Evolutionary conservation across 2,797 vertebrate species (phyloP).

Genomic region (Ispidina lecontei): DNA sequence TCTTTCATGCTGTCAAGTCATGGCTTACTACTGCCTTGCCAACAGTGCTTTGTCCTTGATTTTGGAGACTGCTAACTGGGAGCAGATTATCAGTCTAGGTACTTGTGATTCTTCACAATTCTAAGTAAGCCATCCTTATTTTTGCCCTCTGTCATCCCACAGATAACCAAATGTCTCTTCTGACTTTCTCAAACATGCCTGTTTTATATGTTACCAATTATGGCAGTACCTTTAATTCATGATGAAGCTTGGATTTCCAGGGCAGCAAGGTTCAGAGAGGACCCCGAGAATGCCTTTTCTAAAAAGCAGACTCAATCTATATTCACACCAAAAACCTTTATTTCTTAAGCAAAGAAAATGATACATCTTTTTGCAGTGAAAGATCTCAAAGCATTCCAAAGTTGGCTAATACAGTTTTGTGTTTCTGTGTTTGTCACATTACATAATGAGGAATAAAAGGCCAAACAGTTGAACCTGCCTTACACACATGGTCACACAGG

Average conservation of each 20-base stretch:
- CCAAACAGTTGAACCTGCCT: not conserved
- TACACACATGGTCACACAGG: not conserved
- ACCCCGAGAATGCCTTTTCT: not conserved
- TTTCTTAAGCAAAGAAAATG: not conserved
- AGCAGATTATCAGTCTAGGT: not conserved
- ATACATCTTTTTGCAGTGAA: not conserved
- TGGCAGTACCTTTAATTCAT: not conserved
- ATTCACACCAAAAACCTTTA: not conserved
- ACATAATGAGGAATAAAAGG: not conserved
- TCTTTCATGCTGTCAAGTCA: not conserved
- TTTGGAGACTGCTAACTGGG: not conserved
- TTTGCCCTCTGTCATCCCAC: not conserved
- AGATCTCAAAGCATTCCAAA: not conserved
- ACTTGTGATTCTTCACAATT: not conserved
- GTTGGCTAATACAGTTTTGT: not conserved
- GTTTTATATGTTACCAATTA: not conserved
- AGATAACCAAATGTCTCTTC: not conserved
- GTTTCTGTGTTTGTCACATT: not conserved
- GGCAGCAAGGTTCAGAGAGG: not conserved
- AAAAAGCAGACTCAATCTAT: not conserved
- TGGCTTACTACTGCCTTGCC: not conserved
- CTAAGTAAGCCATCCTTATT: not conserved
- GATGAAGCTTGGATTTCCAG: not conserved
- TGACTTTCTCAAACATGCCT: not conserved
- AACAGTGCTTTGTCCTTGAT: not conserved